Base-by-base conservation (phyloP, 2,888 invertebrate species). In the Chaetogeoica ovagalla region DNA sequence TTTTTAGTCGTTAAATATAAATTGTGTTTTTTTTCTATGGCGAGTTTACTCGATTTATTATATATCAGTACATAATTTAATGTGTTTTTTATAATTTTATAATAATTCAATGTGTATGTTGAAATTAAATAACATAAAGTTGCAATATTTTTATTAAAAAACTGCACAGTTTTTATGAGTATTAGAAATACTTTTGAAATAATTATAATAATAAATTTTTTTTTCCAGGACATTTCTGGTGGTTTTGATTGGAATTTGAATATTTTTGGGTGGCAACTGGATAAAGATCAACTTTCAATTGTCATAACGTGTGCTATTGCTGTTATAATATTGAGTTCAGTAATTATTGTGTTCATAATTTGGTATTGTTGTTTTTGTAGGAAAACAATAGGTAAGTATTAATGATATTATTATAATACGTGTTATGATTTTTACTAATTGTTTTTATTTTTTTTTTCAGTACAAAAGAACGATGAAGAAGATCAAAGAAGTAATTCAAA, bases 291-390 rank as follows among this genome's bases (percentile, higher is more conserved):
- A 79, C 30, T 79, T 43, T 57, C 62, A 79, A 23, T 79, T 57
- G 55, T 63, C 39, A 71, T 79, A 23, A n/a, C 48, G 8, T 71
- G 71, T 57, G 62, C 57, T 48, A 71, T 79, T 55, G 63, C 19
- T 23, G 48, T 79, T 43, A 79, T 79, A 79, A 55, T 79, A 65
- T 43, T 79, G 23, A 71, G 55, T 63, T 79, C 79, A 70, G 63
- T 70, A 71, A 63, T 57, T 13, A 70, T 71, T 57, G 79, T 79
- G 23, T 79, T 79, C 57, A 43, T 55, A 39, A 79, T 79, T 71
- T 79, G 79, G 79, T 79, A 79, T 71, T 79, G 55, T 63, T 79
- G 79, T 65, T 79, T 79, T 79, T 79, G 79, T 55, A 79, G 43
- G 63, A 79, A 71, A 63, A 63, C 71, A 57, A 70, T n/a, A 39